Evolutionary conservation across 2,797 vertebrate genomes (phyloP).

Genomic region (Knipowitschia caucasica): DNA sequence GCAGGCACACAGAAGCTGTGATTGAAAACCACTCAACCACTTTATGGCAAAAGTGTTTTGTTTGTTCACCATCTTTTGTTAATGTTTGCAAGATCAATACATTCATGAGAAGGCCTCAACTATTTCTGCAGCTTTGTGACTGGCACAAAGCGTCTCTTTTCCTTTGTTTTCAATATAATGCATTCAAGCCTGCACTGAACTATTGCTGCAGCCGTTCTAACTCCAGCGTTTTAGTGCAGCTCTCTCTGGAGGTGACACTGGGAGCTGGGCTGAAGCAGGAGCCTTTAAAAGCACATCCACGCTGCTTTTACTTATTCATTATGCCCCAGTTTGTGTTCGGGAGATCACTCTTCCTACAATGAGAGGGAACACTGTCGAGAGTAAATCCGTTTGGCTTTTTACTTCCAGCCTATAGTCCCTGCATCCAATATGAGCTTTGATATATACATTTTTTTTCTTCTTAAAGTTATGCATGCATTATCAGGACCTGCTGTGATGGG

Average conservation of each 20-base stretch:
- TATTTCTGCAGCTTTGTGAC: neutral
- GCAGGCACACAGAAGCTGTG: neutral
- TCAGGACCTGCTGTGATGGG: conserved; percentile 9
- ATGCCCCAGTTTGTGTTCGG: conserved; percentile 67
- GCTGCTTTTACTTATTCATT: conserved; percentile 77
- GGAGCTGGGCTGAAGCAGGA: conserved; percentile 42
- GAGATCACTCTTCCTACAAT: conserved; percentile 49
- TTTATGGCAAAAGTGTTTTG: neutral
- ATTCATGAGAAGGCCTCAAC: no score
- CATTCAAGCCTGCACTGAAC: conserved; percentile 16
- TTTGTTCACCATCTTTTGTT: no score
- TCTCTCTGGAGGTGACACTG: conserved; percentile 34
- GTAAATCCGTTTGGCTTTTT: conserved; percentile 35
- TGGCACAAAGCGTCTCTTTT: neutral
- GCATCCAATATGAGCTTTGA: conserved; percentile 15
- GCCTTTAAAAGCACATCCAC: conserved; percentile 72
- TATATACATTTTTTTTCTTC: no score
- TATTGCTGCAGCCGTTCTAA: conserved; percentile 8
- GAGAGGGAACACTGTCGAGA: conserved; percentile 42
- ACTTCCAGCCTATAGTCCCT: conserved; percentile 17
- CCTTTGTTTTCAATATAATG: conserved; percentile 7
- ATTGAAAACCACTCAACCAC: neutral
- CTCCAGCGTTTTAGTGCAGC: conserved; percentile 16
- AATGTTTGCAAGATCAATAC: no score
- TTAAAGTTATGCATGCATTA: no score